Base-by-base conservation (phyloP, 2,888 invertebrate genomes). In the Hyalella azteca region DNA sequence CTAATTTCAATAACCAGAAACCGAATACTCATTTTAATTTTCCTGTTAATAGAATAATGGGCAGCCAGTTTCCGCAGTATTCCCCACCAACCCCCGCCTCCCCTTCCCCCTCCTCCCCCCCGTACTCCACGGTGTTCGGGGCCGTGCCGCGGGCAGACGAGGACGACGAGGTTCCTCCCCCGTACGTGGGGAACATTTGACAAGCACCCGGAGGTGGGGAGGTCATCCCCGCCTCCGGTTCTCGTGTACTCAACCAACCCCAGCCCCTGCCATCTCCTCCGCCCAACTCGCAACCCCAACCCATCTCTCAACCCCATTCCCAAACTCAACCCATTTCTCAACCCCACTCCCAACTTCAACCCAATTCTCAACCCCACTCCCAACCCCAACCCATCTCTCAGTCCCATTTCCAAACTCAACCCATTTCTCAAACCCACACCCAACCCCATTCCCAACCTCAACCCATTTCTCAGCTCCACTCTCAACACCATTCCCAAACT, bases 51-150 rank as follows among this genome's bases (percentile, higher is more conserved):
- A 66, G 36, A n/a, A 29, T 59, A 32, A 36, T 29, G 66, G 66
- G 9, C 15, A 11, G 22, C 66, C 66, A 11, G 26, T 22, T 2
- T 66, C 29, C 66, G 4, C 32, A 66, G 7, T 66, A 36, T 36
- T 36, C 66, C 36, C 29, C 59, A n/a, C 59, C 59, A 13, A 36
- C 59, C 4, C 59, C 59, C 32, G 26, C 66, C 2, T 75, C 75
- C 15, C 75, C 75, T 9, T 32, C 66, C 1, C 75, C 75, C 19
- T 75, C 75, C 5, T 75, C 75, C 45, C 75, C 75, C 9, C 75
- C 75, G 29, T 75, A 75, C 75, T 75, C 75, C 5, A 45, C 75
- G 9, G 75, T 75, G 45, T 75, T 45, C 45, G 75, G 75, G 36
- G 66, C 66, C n/a, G 36, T 36, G 32, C 66, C 66, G 3, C n/a